Conservation (phyloP, 2,113 vertebrate genomes). For the Lipotes vexillifer region DNA sequence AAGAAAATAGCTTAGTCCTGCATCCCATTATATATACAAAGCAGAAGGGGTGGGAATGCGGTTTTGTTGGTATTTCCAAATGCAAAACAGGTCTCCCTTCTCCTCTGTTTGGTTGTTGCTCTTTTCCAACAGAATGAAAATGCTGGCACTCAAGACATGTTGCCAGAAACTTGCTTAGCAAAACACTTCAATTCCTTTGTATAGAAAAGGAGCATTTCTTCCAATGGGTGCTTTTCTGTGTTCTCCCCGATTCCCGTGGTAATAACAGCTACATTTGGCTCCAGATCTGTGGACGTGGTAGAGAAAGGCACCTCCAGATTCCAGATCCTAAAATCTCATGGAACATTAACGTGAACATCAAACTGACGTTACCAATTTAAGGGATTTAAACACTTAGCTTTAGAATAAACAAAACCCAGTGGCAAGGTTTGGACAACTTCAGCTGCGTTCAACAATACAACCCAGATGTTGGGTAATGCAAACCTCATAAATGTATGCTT, state of each 20-base stretch:
- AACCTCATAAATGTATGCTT: neutral
- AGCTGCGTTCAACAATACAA: constrained; percentile 7
- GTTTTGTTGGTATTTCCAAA: constrained; percentile 71
- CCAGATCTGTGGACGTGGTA: neutral
- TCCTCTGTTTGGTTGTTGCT: constrained; percentile 8
- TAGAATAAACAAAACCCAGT: constrained; percentile 66
- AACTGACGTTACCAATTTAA: constrained; percentile 67
- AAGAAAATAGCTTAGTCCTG: constrained; percentile 27
- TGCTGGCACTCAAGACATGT: neutral
- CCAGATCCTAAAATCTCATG: constrained; percentile 53
- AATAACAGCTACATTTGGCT: constrained; percentile 11
- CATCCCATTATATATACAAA: constrained; percentile 39
- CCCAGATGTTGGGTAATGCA: constrained; percentile 62
- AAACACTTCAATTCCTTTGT: constrained; percentile 52
- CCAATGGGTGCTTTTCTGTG: neutral
- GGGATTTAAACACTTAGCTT: constrained; percentile 53
- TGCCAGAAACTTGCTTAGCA: constrained; percentile 53
- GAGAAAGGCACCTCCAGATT: constrained; percentile 42
- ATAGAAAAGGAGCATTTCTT: constrained; percentile 10
- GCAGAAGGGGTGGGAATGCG: constrained; percentile 51
- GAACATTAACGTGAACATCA: constrained; percentile 66
- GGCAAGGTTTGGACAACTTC: constrained; percentile 59
- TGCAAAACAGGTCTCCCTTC: constrained; percentile 60
- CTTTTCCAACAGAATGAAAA: constrained; percentile 53
- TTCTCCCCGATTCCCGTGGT: neutral